These are phyloP conservation scores for Habrosyne pyritoides DNA, from an alignment of 2,888 invertebrate species.

Conservation along the genomic window DNA sequence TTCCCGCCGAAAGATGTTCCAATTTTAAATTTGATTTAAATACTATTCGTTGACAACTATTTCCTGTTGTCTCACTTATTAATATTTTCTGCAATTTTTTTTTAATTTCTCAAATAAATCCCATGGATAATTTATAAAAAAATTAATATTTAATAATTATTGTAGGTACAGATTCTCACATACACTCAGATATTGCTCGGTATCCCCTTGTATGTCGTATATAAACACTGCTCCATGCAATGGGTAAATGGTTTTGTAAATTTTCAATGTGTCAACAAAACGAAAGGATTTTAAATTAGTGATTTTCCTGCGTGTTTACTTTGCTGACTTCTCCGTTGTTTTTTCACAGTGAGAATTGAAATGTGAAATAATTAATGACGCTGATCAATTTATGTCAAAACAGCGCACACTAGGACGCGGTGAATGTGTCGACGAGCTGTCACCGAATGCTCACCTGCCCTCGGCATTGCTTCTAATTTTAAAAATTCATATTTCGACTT, in stretches of 20 bases:
- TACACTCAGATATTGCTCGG: too few species aligned
- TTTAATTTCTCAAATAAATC: too few species aligned
- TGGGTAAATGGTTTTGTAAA: too few species aligned
- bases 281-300: too few species aligned
- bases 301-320: too few species aligned
- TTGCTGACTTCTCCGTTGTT: too few species aligned
- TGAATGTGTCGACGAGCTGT: constrained; percentile 56
- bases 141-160: too few species aligned
- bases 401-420: constrained; percentile 35
- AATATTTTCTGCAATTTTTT: constrained; percentile 57
- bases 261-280: too few species aligned
- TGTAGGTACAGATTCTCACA: too few species aligned
- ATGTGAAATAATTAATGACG: constrained; percentile 57
- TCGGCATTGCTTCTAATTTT: constrained; percentile 72
- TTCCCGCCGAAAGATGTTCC: constrained; percentile 79
- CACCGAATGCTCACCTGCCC: constrained; percentile 76
- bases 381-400: constrained; percentile 53
- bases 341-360: neutral
- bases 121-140: too few species aligned
- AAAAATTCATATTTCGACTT: constrained; percentile 81
- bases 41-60: constrained; percentile 70
- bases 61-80: constrained; percentile 70
- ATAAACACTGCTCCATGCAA: too few species aligned
- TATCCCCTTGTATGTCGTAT: too few species aligned
- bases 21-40: constrained; percentile 82